Percentiles rank a stretch among this genome's conserved stretches.
Evolutionary conservation across 2,888 invertebrate genomes (phyloP).

Genomic region (Troides oblongomaculatus): DNA sequence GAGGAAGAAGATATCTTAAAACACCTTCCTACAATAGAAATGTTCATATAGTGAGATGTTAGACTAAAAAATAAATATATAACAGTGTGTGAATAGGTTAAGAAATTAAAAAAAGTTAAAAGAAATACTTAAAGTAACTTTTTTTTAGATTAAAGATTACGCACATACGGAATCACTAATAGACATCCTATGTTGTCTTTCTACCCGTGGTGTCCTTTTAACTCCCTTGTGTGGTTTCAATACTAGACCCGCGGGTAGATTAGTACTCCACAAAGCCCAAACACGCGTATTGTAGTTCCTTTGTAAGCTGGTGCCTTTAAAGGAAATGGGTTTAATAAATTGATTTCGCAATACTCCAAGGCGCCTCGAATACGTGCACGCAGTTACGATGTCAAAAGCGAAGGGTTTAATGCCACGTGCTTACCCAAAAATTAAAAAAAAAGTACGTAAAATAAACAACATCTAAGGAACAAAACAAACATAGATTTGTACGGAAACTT

Average conservation of each 20-base stretch:
- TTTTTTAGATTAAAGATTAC: too few species aligned
- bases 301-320: slow-evolving; percentile 20
- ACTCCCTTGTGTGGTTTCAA: slow-evolving; percentile 17
- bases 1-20: too few species aligned
- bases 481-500: too few species aligned
- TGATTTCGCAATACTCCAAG: slow-evolving; percentile 12
- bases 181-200: not conserved
- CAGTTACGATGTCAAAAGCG: slow-evolving; percentile 9
- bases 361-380: slow-evolving; percentile 4
- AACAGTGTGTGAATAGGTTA: too few species aligned
- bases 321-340: slow-evolving; percentile 22
- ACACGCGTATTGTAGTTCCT: slow-evolving; percentile 13
- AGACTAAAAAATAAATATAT: not conserved
- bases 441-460: too few species aligned
- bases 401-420: not conserved
- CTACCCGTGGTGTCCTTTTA: slow-evolving; percentile 7
- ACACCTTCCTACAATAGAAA: too few species aligned
- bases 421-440: too few species aligned
- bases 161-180: too few species aligned
- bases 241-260: slow-evolving; percentile 6
- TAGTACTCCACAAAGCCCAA: slow-evolving; percentile 11
- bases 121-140: too few species aligned
- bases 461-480: too few species aligned
- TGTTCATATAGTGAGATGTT: not conserved
- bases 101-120: not conserved